Percentiles rank a stretch among this genome's conserved stretches.
Conservation (phyloP, 2,888 invertebrate species). For the Ypsolopha scabrella region DNA sequence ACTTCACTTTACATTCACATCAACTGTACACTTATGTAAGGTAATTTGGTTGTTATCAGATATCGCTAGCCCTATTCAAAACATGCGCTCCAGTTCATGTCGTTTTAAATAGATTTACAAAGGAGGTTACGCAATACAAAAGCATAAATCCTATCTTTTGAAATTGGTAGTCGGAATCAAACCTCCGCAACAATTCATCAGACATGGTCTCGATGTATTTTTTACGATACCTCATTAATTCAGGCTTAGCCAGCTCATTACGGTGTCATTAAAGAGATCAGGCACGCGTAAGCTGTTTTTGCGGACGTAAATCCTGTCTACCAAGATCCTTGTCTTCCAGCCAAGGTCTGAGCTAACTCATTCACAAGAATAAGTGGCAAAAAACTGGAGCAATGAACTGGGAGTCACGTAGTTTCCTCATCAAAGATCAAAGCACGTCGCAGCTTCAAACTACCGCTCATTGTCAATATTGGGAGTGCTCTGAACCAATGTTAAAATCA, state of each 20-base stretch:
- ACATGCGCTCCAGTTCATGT: neutral
- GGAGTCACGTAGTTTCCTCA: slow-evolving; percentile 57
- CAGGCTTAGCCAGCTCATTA: slow-evolving; percentile 16
- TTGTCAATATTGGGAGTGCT: slow-evolving; percentile 64
- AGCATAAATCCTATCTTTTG: neutral
- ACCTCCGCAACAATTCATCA: neutral
- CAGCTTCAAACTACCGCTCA: slow-evolving; percentile 65
- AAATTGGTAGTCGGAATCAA: neutral
- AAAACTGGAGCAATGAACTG: slow-evolving; percentile 67
- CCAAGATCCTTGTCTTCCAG: slow-evolving; percentile 42
- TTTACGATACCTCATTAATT: neutral
- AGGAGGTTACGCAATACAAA: neutral
- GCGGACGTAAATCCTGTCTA: slow-evolving; percentile 37
- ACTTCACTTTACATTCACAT: neutral
- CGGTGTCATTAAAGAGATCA: slow-evolving; percentile 16
- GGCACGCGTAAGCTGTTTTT: slow-evolving; percentile 25
- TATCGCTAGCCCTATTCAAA: neutral
- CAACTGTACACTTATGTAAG: neutral
- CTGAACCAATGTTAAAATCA: slow-evolving; percentile 57
- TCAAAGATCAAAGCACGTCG: slow-evolving; percentile 57
- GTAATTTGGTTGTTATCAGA: neutral
- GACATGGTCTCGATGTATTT: neutral
- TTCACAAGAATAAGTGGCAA: slow-evolving; percentile 61
- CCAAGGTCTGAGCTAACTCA: slow-evolving; percentile 53
- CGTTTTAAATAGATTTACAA: neutral